phyloP scores from a whole-genome alignment of 2,888 invertebrate genomes.

The Meteorus colon region DNA sequence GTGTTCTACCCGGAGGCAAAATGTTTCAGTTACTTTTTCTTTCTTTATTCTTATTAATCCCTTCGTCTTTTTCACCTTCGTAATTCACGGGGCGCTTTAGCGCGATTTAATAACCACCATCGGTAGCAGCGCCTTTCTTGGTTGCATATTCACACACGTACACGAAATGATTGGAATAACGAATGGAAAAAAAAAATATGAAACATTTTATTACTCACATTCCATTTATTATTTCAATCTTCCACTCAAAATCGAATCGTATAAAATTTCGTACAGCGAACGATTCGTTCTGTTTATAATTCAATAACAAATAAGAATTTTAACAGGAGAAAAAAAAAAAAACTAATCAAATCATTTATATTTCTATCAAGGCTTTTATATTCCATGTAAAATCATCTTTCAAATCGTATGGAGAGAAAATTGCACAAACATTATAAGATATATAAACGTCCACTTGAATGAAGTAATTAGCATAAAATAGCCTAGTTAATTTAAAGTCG shows the following conservation, averaged over 20 bases:
- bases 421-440: not conserved
- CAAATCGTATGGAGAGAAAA: too few relatives aligned
- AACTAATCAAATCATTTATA: too few relatives aligned
- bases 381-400: too few relatives aligned
- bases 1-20: constrained; percentile 20
- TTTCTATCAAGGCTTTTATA: too few relatives aligned
- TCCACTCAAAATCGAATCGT: too few relatives aligned
- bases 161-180: not conserved
- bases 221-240: too few relatives aligned
- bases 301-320: too few relatives aligned
- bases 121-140: constrained; percentile 49
- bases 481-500: not conserved
- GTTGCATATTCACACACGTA: constrained; percentile 29
- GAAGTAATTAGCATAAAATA: constrained; percentile 23
- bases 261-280: too few relatives aligned
- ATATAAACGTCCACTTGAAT: constrained; percentile 1
- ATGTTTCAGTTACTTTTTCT: constrained; percentile 7
- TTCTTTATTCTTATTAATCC: constrained; percentile 35
- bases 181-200: not conserved
- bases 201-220: too few relatives aligned
- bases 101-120: constrained; percentile 53
- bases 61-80: constrained; percentile 35
- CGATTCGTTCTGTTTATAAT: too few relatives aligned
- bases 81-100: constrained; percentile 47
- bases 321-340: too few relatives aligned